phyloP scores from a whole-genome alignment of 2,797 vertebrate species.

The Argentina silus region DNA sequence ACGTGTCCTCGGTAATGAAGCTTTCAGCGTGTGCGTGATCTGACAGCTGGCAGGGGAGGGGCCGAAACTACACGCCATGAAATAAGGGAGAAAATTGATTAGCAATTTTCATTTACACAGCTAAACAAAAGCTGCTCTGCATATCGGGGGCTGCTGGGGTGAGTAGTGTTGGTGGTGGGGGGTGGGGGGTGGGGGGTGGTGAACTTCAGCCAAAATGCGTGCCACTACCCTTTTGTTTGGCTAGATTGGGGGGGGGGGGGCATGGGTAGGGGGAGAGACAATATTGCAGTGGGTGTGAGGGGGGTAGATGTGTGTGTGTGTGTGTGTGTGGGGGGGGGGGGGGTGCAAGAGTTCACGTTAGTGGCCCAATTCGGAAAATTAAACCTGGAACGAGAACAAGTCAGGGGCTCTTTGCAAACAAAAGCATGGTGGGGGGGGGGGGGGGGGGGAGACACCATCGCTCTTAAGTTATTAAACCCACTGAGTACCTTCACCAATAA shows the following conservation, averaged over 20 bases:
- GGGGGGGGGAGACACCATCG: slow-evolving; percentile 39
- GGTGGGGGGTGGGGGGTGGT: slow-evolving; percentile 56
- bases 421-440: slow-evolving; percentile 52
- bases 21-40: slow-evolving; percentile 93
- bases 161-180: slow-evolving; percentile 49
- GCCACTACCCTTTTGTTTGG: slow-evolving; percentile 13
- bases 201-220: slow-evolving; percentile 16
- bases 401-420: slow-evolving; percentile 55
- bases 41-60: slow-evolving; percentile 94
- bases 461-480: slow-evolving; percentile 67
- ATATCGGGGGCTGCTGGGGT: slow-evolving; percentile 66
- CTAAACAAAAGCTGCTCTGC: slow-evolving; percentile 87
- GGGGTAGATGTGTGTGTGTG: not conserved
- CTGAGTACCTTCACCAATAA: slow-evolving; percentile 53
- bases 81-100: slow-evolving; percentile 95
- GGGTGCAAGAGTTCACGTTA: not conserved
- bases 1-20: slow-evolving; percentile 94
- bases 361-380: slow-evolving; percentile 63
- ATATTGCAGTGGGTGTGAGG: slow-evolving; percentile 20
- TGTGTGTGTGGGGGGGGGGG: not conserved
- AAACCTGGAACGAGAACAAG: slow-evolving; percentile 47
- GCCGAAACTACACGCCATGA: slow-evolving; percentile 90
- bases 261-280: not conserved
- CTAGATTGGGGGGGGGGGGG: slow-evolving; percentile 18
- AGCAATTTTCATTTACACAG: slow-evolving; percentile 89